A percentile compares a stretch with the other conserved stretches of the same genome.
Evolutionary conservation across 1,140 invertebrate species (phyloP).

Genomic region (Drosophila mayri): DNA sequence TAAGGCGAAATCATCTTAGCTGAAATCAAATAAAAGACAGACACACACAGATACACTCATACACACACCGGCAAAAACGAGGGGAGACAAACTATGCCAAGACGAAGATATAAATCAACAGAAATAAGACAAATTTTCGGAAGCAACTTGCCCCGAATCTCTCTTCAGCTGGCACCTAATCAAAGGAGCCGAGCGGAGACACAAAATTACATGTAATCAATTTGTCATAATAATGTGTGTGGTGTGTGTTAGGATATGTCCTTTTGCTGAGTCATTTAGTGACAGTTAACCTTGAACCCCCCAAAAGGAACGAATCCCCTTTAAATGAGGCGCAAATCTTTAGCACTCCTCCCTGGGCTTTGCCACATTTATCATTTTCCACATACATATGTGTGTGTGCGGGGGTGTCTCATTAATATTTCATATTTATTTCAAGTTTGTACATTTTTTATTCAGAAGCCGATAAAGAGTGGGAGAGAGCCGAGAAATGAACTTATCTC

Average conservation of each 20-base stretch:
- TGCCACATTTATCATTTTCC: constrained; percentile 48
- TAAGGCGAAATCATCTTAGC: constrained; percentile 59
- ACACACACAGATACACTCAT: constrained; percentile 2
- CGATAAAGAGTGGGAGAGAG: constrained; percentile 50
- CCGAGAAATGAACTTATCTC: constrained; percentile 41
- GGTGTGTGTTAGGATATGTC: constrained; percentile 10
- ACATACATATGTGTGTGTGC: background rate
- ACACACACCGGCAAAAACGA: background rate
- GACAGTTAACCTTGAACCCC: constrained; percentile 55
- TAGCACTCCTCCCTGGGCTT: constrained; percentile 1
- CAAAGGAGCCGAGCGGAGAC: constrained; percentile 36
- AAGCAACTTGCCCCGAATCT: constrained; percentile 8
- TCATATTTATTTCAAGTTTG: constrained; percentile 53
- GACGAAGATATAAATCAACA: constrained; percentile 54
- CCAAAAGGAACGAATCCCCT: constrained; percentile 4
- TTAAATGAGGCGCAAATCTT: constrained; percentile 52
- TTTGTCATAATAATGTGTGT: constrained; percentile 57
- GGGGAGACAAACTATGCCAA: constrained; percentile 31
- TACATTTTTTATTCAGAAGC: constrained; percentile 28
- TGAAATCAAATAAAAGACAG: constrained; percentile 45
- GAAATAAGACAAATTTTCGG: constrained; percentile 56
- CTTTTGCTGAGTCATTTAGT: constrained; percentile 48
- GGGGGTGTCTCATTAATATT: constrained; percentile 47
- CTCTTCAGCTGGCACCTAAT: constrained; percentile 46
- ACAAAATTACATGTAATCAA: constrained; percentile 63